Base-by-base conservation (phyloP, 2,113 vertebrate genomes). In the Sciurus niger region DNA sequence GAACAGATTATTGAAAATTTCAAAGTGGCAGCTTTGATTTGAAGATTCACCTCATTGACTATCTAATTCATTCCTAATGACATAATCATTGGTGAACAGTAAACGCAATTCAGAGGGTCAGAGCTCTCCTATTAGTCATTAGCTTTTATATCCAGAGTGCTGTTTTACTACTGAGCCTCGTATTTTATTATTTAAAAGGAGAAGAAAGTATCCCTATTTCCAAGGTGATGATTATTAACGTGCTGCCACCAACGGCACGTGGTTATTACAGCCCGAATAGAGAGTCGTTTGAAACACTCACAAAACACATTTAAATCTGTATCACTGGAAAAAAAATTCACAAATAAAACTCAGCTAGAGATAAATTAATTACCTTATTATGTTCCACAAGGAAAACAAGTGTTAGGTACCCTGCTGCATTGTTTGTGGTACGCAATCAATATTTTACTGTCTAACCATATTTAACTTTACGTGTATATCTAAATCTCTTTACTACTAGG, bases 1-100 rank as follows among this genome's bases (percentile, higher is more conserved):
- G 97, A 98, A 97, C 98, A 98, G 97, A 98, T 97, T 97, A 98
- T 96, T 98, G 76, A 98, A 98, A 98, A 96, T 97, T 97, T 67
- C 48, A 84, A 96, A 98, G 96, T 97, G 88, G 93, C 98, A 97
- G 96, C 97, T 98, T 98, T 98, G 97, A 98, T 98, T 97, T 97
- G 96, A 98, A 98, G 98, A 98, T 97, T 93, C 96, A 98, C 97
- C 95, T 98, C 98, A 98, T 98, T 98, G 98, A 97, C 93, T 98
- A 97, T 84, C 96, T 98, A 98, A 99, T 98, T 99, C 96, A 98
- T 98, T 98, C 95, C 97, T 98, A 99, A 98, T 98, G 98, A 97
- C 89, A 98, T 98, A 98, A 98, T 98, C 98, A 98, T 98, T 98
- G 98, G 98, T 98, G 98, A 99, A 98, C 96, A 98, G 96, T 98